Evolutionary conservation across 2,113 vertebrate genomes (phyloP).

Genomic region (Actenoides lindsayi): DNA sequence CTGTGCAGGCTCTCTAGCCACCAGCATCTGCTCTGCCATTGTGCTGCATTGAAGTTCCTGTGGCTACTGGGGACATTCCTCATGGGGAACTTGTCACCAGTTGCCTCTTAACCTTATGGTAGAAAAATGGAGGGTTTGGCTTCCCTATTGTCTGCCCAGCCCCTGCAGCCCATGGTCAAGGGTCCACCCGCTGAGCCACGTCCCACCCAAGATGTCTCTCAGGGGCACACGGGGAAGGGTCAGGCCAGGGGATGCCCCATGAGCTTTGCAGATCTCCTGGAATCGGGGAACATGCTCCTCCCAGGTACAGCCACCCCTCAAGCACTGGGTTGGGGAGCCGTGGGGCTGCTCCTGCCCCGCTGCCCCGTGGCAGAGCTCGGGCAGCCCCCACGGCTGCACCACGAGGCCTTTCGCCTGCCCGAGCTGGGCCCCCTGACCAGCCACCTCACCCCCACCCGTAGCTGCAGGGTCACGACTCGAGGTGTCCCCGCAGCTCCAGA

Average conservation of each 20-base stretch:
- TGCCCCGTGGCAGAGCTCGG: not conserved
- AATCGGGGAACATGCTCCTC: rapidly evolving
- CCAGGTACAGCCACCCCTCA: rapidly evolving
- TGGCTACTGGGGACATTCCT: not conserved
- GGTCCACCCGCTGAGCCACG: rapidly evolving
- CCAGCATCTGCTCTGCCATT: not conserved
- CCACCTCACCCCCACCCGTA: not conserved
- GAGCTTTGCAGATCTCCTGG: not conserved
- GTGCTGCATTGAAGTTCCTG: not conserved
- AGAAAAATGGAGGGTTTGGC: not conserved
- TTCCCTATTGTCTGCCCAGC: not conserved
- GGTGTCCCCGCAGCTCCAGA: not conserved
- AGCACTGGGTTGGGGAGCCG: rapidly evolving
- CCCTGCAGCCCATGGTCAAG: rapidly evolving
- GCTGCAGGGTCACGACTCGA: not conserved
- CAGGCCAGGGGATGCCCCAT: not conserved
- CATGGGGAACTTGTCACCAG: rapidly evolving
- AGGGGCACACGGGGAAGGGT: not conserved
- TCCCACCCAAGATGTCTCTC: not conserved
- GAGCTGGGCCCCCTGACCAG: not conserved
- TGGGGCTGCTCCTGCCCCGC: not conserved
- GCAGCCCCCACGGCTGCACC: no score
- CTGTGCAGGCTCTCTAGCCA: rapidly evolving
- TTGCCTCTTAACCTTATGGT: not conserved
- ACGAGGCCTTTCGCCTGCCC: rapidly evolving